Conservation (phyloP, 2,797 vertebrate species). For the Salarias fasciatus region DNA sequence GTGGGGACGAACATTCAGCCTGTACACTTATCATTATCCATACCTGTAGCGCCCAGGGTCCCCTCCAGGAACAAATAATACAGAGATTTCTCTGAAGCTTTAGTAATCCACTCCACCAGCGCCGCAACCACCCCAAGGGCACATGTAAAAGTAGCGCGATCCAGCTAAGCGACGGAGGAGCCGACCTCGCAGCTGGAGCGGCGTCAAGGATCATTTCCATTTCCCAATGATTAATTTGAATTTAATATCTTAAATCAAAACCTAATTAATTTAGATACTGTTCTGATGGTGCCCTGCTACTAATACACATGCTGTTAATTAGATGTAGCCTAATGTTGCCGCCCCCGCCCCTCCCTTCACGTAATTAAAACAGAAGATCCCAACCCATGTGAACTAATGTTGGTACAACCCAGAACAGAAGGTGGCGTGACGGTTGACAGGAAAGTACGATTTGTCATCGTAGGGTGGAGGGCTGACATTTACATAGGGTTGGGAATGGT, state of each 20-base stretch:
- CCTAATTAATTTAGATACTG: slow-evolving; percentile 97
- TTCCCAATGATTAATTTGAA: slow-evolving; percentile 96
- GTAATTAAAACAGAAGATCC: slow-evolving; percentile 87
- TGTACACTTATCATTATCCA: slow-evolving; percentile 18
- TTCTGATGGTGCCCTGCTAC: slow-evolving; percentile 93
- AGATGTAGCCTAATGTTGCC: slow-evolving; percentile 90
- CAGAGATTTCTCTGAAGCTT: neutral
- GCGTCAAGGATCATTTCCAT: slow-evolving; percentile 95
- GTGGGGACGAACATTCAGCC: neutral
- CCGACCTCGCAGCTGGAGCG: slow-evolving; percentile 88
- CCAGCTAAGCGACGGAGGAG: slow-evolving; percentile 80
- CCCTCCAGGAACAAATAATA: slow-evolving; percentile 83
- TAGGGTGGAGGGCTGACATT: slow-evolving; percentile 7
- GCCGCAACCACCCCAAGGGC: neutral
- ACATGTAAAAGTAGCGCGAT: slow-evolving; percentile 15
- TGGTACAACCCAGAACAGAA: slow-evolving; percentile 81
- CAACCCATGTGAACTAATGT: slow-evolving; percentile 85
- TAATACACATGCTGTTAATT: slow-evolving; percentile 94
- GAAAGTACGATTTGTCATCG: slow-evolving; percentile 37
- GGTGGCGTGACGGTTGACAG: slow-evolving; percentile 41
- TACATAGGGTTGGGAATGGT: slow-evolving; percentile 5
- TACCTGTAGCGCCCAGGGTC: slow-evolving; percentile 21
- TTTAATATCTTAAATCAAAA: slow-evolving; percentile 98
- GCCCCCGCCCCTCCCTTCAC: slow-evolving; percentile 66
- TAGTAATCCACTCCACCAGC: too few relatives aligned